These are phyloP conservation scores for Hippocampus comes DNA, from an alignment of 2,113 vertebrate species.

Conservation along the genomic window DNA sequence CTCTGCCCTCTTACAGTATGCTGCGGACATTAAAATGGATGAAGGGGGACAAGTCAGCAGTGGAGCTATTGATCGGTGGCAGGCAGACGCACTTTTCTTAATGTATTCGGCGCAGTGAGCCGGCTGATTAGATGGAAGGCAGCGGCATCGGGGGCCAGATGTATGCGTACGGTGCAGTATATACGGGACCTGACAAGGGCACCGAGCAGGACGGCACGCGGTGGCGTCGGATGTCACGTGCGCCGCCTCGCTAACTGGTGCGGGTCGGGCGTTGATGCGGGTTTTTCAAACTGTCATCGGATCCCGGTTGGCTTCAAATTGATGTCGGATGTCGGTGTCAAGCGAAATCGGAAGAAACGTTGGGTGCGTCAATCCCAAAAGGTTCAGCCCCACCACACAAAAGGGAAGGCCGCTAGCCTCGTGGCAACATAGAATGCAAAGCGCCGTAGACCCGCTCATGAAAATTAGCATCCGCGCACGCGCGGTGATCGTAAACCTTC, in stretches of 20 bases:
- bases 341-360: no score
- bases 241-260: conserved; percentile 24
- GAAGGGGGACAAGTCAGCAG: neutral
- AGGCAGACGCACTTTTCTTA: conserved; percentile 9
- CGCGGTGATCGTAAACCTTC: neutral
- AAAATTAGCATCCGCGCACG: neutral
- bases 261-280: neutral
- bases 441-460: neutral
- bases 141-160: conserved; percentile 46
- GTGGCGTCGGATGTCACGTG: conserved; percentile 36
- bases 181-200: conserved; percentile 50
- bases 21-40: conserved; percentile 7
- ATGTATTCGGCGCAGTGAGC: conserved; percentile 22
- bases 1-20: neutral
- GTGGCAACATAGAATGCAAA: neutral
- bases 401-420: neutral
- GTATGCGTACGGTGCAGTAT: conserved; percentile 32
- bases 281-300: neutral
- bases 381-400: no score
- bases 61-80: conserved; percentile 1
- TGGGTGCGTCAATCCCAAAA: no score
- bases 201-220: conserved; percentile 50
- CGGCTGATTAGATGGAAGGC: conserved; percentile 63
- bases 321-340: no score
- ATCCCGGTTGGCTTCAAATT: no score